These are phyloP conservation scores for Corythucha ciliata DNA, from an alignment of 2,888 invertebrate species.

Conservation along the genomic window DNA sequence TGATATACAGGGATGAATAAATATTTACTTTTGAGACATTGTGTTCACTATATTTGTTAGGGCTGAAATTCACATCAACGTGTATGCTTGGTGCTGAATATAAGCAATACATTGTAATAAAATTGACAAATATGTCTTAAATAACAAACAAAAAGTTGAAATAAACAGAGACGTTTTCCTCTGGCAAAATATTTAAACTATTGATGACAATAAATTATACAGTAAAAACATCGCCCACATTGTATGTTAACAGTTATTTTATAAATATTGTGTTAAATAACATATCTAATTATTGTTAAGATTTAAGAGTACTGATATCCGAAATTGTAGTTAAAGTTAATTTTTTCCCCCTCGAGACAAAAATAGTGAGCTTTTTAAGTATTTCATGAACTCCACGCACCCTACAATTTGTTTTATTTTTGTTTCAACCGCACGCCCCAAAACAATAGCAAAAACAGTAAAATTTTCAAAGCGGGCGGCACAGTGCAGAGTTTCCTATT, in stretches of 20 bases:
- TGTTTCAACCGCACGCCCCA: neutral
- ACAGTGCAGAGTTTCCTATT: neutral
- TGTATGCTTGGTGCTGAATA: constrained; percentile 29
- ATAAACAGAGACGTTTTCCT: no score
- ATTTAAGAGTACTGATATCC: neutral
- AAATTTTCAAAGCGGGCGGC: neutral
- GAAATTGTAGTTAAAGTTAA: neutral
- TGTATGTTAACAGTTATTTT: neutral
- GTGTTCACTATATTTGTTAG: constrained; percentile 24
- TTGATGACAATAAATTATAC: constrained; percentile 29
- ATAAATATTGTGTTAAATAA: neutral
- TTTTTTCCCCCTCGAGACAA: no score
- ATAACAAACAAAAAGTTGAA: neutral
- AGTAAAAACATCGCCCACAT: constrained; percentile 18
- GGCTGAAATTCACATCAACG: constrained; percentile 24
- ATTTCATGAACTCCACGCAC: no score
- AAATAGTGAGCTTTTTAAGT: no score
- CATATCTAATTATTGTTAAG: neutral
- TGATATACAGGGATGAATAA: neutral
- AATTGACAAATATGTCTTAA: constrained; percentile 1
- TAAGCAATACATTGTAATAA: constrained; percentile 26
- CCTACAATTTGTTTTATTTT: neutral
- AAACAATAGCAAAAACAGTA: neutral
- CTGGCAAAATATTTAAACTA: constrained; percentile 23
- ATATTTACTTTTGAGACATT: constrained; percentile 12